Base-by-base conservation (phyloP, 2,113 vertebrate species). In the Dascyllus trimaculatus region DNA sequence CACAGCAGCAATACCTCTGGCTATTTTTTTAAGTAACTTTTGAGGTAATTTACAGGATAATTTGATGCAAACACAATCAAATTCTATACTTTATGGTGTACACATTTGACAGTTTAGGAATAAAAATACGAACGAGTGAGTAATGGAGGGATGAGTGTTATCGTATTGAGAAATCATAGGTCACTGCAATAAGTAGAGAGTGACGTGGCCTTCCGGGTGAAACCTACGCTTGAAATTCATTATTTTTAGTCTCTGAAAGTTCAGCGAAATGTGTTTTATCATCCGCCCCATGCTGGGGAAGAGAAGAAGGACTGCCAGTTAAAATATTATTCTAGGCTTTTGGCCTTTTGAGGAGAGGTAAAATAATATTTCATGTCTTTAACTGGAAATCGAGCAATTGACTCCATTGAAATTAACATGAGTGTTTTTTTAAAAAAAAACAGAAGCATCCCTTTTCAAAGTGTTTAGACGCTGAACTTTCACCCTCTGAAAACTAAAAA, bases 161-260 rank as follows among this genome's bases (percentile, higher is more conserved):
- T 25, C 22, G 29, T 66, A 6, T 38, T 70, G 8, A 48, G 19
- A 79, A 66, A 71, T 25, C 60, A n/a, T 40, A 8, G 22, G 19
- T 25, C 53, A 8, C 40, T 53, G 0, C 17, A 2, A 56, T 32
- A 49, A 51, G 13, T 21, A 15, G 11, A 58, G 48, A 2, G 1
- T 62, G 63, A 77, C 6, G 2, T 68, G 45, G 38, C 54, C 53
- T 82, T 72, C 29, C 56, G 15, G 66, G n/a, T n/a, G n/a, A 4
- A 62, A 35, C 22, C 32, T 49, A 22, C 0, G 0, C 25, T 73
- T 22, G 69, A 35, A 72, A 72, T 71, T 78, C 17, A 54, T 40
- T 80, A 75, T 80, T 84, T 88, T 71, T 58, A 72, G 59, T 54
- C 54, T 46, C 48, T 40, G 49, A 71, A 35, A 58, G 71, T 60